Evolutionary conservation across 2,113 vertebrate species (phyloP).

Genomic region (Oxyura jamaicensis): DNA sequence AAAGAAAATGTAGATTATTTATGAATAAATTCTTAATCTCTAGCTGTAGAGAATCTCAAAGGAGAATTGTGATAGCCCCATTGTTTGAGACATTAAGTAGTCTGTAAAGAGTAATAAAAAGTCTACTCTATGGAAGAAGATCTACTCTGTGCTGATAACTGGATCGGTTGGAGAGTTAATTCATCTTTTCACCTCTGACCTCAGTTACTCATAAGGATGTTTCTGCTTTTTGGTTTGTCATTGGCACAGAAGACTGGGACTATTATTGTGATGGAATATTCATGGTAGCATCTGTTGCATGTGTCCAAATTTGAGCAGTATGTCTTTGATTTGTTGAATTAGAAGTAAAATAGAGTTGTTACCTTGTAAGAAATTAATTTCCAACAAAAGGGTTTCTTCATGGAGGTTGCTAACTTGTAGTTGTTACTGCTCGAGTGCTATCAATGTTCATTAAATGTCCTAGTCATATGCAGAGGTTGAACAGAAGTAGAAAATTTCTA

Average conservation of each 20-base stretch:
- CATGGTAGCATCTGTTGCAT: background rate
- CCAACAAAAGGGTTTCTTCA: background rate
- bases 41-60: background rate
- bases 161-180: background rate
- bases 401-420: background rate
- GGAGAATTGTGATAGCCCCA: background rate
- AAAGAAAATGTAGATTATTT: background rate
- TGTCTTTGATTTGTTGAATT: background rate
- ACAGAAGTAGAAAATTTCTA: background rate
- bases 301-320: background rate
- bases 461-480: background rate
- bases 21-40: background rate
- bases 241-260: background rate
- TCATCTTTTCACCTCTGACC: background rate
- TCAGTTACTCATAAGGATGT: background rate
- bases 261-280: background rate
- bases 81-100: background rate
- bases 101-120: background rate
- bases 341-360: constrained; percentile 6
- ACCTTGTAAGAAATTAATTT: constrained; percentile 22
- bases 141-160: background rate
- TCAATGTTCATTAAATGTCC: constrained; percentile 13
- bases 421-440: background rate
- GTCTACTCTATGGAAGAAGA: background rate
- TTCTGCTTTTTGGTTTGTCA: background rate